Conservation (phyloP, 92 coral and sea anemone species). For the Porites lobata region DNA sequence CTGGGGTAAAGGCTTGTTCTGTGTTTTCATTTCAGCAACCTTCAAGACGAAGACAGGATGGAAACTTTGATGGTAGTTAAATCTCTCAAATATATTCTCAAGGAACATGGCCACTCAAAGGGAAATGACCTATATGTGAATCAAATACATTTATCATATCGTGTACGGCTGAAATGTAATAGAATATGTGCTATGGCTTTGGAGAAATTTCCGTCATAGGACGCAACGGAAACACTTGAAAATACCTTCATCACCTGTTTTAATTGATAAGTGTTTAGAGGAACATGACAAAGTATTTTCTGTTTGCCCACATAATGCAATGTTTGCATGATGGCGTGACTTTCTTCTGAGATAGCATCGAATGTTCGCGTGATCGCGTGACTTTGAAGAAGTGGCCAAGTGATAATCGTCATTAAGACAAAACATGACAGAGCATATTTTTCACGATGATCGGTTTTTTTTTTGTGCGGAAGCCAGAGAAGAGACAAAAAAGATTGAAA, state of each 20-base stretch:
- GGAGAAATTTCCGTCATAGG: not conserved
- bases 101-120: too few relatives aligned
- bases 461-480: too few relatives aligned
- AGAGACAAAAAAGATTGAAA: too few relatives aligned
- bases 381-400: not conserved
- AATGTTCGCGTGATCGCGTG: not conserved
- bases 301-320: not conserved
- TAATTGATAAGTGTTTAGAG: too few relatives aligned
- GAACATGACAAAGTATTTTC: slow-evolving; percentile 9
- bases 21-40: slow-evolving; percentile 25
- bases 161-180: not conserved
- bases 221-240: not conserved
- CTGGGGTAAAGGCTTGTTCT: not conserved
- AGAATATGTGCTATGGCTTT: not conserved
- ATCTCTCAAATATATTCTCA: not conserved
- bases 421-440: too few relatives aligned
- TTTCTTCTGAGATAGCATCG: too few relatives aligned
- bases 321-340: too few relatives aligned
- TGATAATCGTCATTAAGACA: too few relatives aligned
- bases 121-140: too few relatives aligned
- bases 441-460: too few relatives aligned
- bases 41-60: slow-evolving; percentile 37
- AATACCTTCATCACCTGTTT: not conserved
- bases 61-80: not conserved
- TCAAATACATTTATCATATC: not conserved